phyloP scores from a whole-genome alignment of 2,797 vertebrate species.

The Garrulus glandarius region DNA sequence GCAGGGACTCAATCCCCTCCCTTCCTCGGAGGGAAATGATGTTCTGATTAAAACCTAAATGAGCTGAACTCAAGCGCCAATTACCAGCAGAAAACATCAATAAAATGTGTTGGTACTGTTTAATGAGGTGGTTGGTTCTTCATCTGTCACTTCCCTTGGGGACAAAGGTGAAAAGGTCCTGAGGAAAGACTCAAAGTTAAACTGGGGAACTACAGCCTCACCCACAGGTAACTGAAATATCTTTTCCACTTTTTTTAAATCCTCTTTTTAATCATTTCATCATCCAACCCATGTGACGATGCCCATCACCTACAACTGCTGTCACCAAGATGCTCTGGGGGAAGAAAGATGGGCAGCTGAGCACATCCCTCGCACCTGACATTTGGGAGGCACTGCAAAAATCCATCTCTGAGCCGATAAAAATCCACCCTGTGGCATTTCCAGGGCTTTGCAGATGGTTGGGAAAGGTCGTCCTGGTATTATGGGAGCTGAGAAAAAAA shows the following conservation, averaged over 20 bases:
- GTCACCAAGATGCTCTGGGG: background rate
- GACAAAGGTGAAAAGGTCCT: background rate
- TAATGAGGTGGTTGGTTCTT: background rate
- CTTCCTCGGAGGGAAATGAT: background rate
- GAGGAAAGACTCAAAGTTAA: background rate
- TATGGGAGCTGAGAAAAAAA: background rate
- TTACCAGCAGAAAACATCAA: constrained; percentile 22
- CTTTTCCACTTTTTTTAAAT: background rate
- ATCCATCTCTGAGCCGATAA: background rate
- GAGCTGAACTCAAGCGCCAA: background rate
- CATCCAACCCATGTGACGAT: fast-evolving
- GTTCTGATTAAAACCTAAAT: constrained; percentile 38
- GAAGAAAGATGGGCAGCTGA: background rate
- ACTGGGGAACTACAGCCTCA: background rate
- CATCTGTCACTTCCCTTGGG: background rate
- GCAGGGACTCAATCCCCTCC: background rate
- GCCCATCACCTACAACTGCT: background rate
- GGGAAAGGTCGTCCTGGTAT: background rate
- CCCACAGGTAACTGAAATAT: background rate
- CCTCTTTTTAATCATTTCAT: background rate
- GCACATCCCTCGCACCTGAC: background rate
- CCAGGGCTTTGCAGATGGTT: background rate
- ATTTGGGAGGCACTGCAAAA: background rate
- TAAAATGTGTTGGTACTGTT: background rate
- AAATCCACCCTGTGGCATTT: background rate